Conservation (phyloP, 2,797 vertebrate genomes). For the Monodelphis domestica region DNA sequence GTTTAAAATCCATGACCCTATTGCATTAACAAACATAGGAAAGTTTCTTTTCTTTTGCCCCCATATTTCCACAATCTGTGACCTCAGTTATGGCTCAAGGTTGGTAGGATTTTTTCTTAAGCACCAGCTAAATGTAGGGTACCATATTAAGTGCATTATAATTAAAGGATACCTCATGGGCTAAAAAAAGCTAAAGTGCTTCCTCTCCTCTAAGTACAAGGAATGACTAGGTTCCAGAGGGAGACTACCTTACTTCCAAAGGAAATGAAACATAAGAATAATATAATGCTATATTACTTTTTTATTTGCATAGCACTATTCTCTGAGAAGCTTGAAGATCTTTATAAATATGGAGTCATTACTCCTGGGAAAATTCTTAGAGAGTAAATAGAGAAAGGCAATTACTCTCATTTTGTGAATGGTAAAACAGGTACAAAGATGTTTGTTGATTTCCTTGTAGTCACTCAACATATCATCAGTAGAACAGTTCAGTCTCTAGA, state of each 20-base stretch:
- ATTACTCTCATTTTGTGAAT: conserved; percentile 29
- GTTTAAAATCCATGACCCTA: not conserved
- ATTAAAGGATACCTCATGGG: not conserved
- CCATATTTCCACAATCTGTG: not conserved
- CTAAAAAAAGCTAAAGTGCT: not conserved
- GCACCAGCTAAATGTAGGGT: not conserved
- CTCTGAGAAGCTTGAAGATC: not conserved
- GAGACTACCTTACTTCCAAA: conserved; percentile 38
- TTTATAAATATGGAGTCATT: conserved; percentile 23
- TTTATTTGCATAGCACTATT: conserved; percentile 25
- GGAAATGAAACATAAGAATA: conserved; percentile 21
- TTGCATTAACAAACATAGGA: not conserved
- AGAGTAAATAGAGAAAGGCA: not conserved
- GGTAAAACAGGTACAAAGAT: conserved; percentile 14
- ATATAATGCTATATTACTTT: conserved; percentile 21
- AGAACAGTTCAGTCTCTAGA: conserved; percentile 12
- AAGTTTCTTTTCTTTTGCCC: not conserved
- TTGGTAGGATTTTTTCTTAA: not conserved
- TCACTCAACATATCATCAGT: not conserved
- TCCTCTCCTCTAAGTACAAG: not conserved
- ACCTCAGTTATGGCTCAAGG: not conserved
- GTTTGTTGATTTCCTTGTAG: not conserved
- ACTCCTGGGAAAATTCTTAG: not conserved
- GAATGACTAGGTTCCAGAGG: conserved; percentile 8
- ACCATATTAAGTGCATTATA: not conserved